A percentile compares a stretch with the other conserved stretches of the same genome.
These are phyloP conservation scores for Paramormyrops kingsleyae DNA, from an alignment of 2,113 vertebrate species.

Conservation along the genomic window DNA sequence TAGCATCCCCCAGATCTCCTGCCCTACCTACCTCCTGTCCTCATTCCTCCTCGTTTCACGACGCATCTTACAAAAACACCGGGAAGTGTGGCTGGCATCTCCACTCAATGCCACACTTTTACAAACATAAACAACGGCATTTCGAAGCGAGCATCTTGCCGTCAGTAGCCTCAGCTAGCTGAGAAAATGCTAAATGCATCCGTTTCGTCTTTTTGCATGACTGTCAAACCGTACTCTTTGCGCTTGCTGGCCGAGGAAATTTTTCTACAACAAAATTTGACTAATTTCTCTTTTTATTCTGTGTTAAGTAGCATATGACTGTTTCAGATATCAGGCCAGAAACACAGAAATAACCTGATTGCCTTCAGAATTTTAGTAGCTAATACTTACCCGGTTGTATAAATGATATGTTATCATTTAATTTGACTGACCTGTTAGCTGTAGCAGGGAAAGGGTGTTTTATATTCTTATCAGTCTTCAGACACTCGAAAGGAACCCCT, in stretches of 20 bases:
- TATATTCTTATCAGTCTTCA: neutral
- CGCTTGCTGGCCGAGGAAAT: neutral
- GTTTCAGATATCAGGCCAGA: neutral
- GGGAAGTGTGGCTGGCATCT: neutral
- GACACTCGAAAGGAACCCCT: neutral
- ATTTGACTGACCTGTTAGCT: neutral
- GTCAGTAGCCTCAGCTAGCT: neutral
- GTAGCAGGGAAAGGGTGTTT: neutral
- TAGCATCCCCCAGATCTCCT: neutral
- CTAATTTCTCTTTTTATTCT: too few relatives aligned
- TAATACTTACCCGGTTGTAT: neutral
- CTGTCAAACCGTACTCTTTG: conserved; percentile 2
- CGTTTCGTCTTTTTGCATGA: neutral
- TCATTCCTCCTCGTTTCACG: neutral
- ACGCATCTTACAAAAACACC: neutral
- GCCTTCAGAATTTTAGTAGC: neutral
- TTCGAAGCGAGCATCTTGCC: neutral
- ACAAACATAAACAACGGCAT: neutral
- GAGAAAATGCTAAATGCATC: neutral
- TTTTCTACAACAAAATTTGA: neutral
- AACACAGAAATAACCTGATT: neutral
- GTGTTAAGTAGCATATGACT: neutral
- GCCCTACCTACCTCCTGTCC: neutral
- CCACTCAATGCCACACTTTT: conserved; percentile 1
- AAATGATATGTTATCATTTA: neutral